Conservation (phyloP, 2,113 vertebrate species). For the Bos indicus region DNA sequence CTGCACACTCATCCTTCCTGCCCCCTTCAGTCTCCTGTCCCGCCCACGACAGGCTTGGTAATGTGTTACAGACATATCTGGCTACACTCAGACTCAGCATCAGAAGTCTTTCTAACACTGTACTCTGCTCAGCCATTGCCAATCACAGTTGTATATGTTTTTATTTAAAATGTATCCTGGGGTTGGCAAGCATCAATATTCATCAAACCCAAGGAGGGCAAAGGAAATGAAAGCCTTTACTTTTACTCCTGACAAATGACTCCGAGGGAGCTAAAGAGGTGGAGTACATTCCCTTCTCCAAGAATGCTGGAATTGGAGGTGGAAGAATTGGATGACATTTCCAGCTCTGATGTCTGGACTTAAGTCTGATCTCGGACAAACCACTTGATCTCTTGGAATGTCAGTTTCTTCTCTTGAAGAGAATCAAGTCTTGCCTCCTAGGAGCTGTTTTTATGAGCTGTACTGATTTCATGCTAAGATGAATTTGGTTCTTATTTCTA, state of each 20-base stretch:
- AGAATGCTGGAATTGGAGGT: not conserved
- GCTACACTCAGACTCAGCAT: not conserved
- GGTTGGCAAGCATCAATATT: not conserved
- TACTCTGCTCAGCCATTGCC: not conserved
- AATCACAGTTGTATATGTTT: not conserved
- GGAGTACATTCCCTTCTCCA: not conserved
- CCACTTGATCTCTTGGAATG: not conserved
- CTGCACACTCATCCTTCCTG: accelerated
- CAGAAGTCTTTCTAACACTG: not conserved
- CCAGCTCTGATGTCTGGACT: not conserved
- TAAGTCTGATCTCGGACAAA: not conserved
- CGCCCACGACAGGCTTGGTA: accelerated
- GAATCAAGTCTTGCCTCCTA: not conserved
- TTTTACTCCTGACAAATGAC: not conserved
- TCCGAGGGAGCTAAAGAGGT: not conserved
- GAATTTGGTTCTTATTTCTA: not conserved
- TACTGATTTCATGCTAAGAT: not conserved
- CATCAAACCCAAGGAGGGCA: not conserved
- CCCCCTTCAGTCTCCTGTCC: accelerated
- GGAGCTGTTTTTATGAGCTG: not conserved
- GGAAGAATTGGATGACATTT: not conserved
- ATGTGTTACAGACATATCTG: not conserved
- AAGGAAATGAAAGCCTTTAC: not conserved
- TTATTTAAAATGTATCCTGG: not conserved
- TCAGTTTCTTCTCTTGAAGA: not conserved